Conservation (phyloP, 2,888 invertebrate genomes). For the Leptinotarsa tumamoca region DNA sequence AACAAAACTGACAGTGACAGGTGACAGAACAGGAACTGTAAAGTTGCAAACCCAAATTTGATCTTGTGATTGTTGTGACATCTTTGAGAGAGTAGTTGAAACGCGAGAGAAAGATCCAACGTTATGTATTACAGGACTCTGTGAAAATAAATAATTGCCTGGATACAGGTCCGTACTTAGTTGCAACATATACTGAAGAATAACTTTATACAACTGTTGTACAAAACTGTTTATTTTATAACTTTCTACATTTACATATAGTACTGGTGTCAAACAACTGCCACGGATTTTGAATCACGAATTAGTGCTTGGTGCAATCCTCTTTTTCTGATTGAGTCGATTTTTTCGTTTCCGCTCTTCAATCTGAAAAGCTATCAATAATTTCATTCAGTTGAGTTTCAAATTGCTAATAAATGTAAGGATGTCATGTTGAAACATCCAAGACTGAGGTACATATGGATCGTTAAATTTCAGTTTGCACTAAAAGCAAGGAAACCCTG, state of each 20-base stretch:
- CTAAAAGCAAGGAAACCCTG: too few relatives aligned
- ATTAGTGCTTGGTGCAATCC: conserved; percentile 23
- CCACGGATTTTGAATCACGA: background rate
- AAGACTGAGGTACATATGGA: too few relatives aligned
- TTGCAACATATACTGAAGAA: too few relatives aligned
- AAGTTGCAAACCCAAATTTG: background rate
- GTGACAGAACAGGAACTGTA: background rate
- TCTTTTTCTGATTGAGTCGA: conserved; percentile 35
- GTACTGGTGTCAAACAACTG: background rate
- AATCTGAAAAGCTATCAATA: conserved; percentile 34
- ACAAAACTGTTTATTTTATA: background rate
- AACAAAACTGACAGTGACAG: conserved; percentile 4
- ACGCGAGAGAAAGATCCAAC: too few relatives aligned
- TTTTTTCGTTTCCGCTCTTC: conserved; percentile 36
- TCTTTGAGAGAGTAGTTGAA: background rate
- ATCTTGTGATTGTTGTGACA: background rate
- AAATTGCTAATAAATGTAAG: too few relatives aligned
- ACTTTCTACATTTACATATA: conserved; percentile 6
- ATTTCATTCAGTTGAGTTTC: background rate
- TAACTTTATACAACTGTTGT: too few relatives aligned
- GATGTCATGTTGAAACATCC: too few relatives aligned
- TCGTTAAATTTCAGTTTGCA: too few relatives aligned
- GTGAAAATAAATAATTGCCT: too few relatives aligned
- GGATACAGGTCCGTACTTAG: too few relatives aligned
- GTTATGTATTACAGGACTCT: too few relatives aligned